A percentile compares a stretch with the other conserved stretches of the same genome.
Conservation (phyloP, 2,797 vertebrate genomes). For the Sciurus vulgaris region DNA sequence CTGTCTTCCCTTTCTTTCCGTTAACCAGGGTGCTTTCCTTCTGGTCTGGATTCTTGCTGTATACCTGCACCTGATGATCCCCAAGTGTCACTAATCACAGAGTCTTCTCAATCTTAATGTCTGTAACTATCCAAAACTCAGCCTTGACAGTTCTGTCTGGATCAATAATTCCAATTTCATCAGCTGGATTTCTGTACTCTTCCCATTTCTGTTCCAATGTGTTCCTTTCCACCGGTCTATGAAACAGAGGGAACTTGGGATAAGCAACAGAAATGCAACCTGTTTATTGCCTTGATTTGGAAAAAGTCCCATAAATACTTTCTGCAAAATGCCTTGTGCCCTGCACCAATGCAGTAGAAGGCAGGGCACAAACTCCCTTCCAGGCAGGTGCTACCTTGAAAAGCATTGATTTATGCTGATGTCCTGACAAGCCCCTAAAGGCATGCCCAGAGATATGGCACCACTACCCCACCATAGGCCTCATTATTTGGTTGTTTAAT, state of each 20-base stretch:
- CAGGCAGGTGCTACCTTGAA: not conserved
- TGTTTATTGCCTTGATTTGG: not conserved
- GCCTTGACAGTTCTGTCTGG: not conserved
- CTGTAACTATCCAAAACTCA: not conserved
- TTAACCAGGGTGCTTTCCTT: not conserved
- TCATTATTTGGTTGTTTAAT: not conserved
- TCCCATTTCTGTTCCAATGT: not conserved
- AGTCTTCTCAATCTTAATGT: not conserved
- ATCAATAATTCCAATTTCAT: not conserved
- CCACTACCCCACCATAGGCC: rapidly evolving
- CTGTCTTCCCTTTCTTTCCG: not conserved
- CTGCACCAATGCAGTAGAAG: not conserved
- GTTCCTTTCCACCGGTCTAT: not conserved
- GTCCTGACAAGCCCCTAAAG: not conserved
- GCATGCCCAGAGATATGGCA: not conserved
- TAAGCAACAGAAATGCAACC: not conserved
- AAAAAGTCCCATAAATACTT: not conserved
- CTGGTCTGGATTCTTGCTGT: not conserved
- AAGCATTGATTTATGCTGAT: not conserved
- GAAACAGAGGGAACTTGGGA: not conserved
- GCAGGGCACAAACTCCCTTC: not conserved
- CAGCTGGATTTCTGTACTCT: not conserved
- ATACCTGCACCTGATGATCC: not conserved
- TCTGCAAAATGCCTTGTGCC: not conserved
- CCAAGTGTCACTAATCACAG: not conserved